phyloP scores from a whole-genome alignment of 2,113 vertebrate species.

The Coregonus clupeaformis region DNA sequence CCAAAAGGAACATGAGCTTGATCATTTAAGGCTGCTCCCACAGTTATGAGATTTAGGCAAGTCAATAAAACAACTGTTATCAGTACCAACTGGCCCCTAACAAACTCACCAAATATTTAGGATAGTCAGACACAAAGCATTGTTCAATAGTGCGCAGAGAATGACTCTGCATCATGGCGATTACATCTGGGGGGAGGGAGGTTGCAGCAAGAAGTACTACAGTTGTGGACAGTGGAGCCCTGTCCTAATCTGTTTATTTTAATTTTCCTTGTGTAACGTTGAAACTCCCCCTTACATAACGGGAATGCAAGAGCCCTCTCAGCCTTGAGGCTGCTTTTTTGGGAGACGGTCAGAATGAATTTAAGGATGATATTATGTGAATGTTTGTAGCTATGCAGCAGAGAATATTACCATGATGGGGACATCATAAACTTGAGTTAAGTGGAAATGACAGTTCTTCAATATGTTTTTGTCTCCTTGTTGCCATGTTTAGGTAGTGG shows the following conservation, averaged over 20 bases:
- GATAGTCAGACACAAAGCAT: not conserved
- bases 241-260: slow-evolving; percentile 45
- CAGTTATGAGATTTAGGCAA: not conserved
- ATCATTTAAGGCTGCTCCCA: not conserved
- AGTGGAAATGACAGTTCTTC: not conserved
- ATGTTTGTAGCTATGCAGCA: not conserved
- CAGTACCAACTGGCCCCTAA: too few species aligned
- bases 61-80: not conserved
- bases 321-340: not conserved
- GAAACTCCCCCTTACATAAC: slow-evolving; percentile 9
- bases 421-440: not conserved
- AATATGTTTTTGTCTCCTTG: not conserved
- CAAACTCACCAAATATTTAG: too few species aligned
- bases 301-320: not conserved
- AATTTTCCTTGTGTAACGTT: slow-evolving; percentile 2
- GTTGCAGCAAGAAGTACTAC: not conserved
- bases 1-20: not conserved
- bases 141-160: slow-evolving; percentile 30
- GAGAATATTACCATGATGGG: too few species aligned
- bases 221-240: slow-evolving; percentile 39
- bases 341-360: too few species aligned
- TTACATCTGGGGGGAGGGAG: not conserved
- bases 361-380: not conserved
- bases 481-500: slow-evolving; percentile 81
- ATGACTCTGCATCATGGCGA: slow-evolving; percentile 57